Evolutionary conservation across 1,140 invertebrate species (phyloP).

Genomic region (Bicyclus anynana): DNA sequence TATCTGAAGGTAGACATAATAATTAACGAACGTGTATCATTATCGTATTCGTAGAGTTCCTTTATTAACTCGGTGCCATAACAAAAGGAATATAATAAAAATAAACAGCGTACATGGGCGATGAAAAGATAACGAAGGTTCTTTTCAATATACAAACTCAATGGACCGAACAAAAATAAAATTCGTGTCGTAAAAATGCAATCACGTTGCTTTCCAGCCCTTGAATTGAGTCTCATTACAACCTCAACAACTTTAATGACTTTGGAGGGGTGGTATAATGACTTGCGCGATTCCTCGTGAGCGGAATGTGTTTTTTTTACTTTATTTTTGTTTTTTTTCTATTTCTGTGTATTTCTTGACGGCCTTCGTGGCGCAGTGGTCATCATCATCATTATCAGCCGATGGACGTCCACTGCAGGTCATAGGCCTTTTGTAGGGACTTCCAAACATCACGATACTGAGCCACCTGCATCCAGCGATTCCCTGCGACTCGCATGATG

Average conservation of each 20-base stretch:
- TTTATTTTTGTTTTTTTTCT: not conserved
- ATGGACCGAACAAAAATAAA: constrained; percentile 10
- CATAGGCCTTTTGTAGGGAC: too few relatives aligned
- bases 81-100: too few relatives aligned
- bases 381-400: too few relatives aligned
- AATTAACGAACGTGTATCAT: too few relatives aligned
- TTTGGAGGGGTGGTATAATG: constrained; percentile 17
- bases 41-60: too few relatives aligned
- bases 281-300: constrained; percentile 9
- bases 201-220: constrained; percentile 17
- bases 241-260: constrained; percentile 20
- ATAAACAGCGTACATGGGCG: not conserved
- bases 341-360: not conserved
- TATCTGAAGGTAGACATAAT: too few relatives aligned
- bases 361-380: too few relatives aligned
- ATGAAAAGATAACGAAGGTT: not conserved
- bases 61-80: too few relatives aligned
- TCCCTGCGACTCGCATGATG: too few relatives aligned
- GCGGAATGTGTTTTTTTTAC: not conserved
- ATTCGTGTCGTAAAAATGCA: constrained; percentile 22
- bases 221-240: constrained; percentile 26
- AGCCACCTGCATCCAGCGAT: too few relatives aligned
- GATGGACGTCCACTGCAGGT: too few relatives aligned
- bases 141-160: constrained; percentile 18
- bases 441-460: too few relatives aligned